Evolutionary conservation across 2,113 vertebrate species (phyloP).

Genomic region (Xiphorhynchus elegans): DNA sequence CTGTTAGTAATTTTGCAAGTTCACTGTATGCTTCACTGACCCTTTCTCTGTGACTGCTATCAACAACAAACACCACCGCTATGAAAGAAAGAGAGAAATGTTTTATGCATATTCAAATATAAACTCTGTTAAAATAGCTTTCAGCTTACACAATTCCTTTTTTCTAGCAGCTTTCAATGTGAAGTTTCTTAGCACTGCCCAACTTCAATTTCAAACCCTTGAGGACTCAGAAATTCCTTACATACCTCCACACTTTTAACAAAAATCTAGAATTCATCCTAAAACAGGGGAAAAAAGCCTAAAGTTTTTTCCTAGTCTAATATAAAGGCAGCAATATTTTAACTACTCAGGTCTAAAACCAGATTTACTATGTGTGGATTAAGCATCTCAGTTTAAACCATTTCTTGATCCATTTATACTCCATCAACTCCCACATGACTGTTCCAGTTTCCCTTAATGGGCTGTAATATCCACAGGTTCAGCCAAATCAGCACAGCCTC

Average conservation of each 20-base stretch:
- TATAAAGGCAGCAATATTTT: neutral
- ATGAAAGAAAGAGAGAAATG: neutral
- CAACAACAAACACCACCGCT: slow-evolving; percentile 97
- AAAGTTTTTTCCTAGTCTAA: neutral
- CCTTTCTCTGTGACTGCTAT: slow-evolving; percentile 95
- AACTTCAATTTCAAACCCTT: neutral
- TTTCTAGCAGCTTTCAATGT: neutral
- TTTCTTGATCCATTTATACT: neutral
- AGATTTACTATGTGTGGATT: neutral
- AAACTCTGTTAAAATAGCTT: neutral
- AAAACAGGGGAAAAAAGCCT: neutral
- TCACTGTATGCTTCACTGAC: slow-evolving; percentile 95
- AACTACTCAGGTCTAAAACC: neutral
- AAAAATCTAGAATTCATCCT: neutral
- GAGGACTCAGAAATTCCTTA: neutral
- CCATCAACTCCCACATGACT: neutral
- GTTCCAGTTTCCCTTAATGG: neutral
- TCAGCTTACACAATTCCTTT: neutral
- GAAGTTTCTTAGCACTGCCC: neutral
- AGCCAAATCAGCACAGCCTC: neutral
- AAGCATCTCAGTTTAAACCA: neutral
- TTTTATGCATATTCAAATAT: neutral
- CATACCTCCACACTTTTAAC: neutral
- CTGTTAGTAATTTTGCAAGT: slow-evolving; percentile 93
- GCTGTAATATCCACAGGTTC: neutral